Evolutionary conservation across 1,140 invertebrate species (phyloP).

Genomic region (Drosophila chauvacae): DNA sequence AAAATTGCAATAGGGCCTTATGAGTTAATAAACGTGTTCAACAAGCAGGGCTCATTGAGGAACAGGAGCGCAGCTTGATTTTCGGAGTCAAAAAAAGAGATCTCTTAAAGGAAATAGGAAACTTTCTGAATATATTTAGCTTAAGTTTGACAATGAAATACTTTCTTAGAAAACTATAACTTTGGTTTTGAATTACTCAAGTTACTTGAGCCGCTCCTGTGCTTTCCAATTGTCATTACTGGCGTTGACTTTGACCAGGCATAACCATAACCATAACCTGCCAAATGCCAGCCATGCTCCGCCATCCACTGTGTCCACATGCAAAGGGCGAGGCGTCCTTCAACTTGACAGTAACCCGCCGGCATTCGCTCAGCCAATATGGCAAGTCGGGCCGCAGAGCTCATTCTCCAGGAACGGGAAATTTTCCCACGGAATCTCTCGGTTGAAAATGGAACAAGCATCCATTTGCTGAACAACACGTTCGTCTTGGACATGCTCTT

Average conservation of each 20-base stretch:
- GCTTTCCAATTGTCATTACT: conserved; percentile 7
- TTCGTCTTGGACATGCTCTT: conserved; percentile 61
- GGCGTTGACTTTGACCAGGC: conserved; percentile 13
- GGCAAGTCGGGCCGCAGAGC: conserved; percentile 38
- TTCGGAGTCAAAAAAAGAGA: accelerated
- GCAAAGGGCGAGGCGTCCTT: conserved; percentile 30
- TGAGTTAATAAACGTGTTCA: conserved; percentile 62
- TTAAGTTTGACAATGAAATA: too few species aligned
- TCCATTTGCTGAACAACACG: conserved; percentile 43
- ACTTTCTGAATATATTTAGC: too few species aligned
- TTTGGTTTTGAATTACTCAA: accelerated
- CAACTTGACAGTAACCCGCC: conserved; percentile 51
- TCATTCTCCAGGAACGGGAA: conserved; percentile 44
- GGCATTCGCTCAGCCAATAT: conserved; percentile 49
- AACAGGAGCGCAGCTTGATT: conserved; percentile 21
- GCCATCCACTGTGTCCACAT: conserved; percentile 18
- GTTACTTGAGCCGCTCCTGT: conserved; percentile 25
- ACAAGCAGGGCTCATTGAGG: conserved; percentile 8
- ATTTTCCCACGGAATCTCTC: background rate
- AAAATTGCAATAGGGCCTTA: conserved; percentile 57
- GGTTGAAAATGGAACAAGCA: conserved; percentile 1
- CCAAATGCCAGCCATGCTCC: conserved; percentile 1
- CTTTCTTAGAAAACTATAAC: background rate
- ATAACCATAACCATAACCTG: conserved; percentile 7
- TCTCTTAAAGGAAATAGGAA: accelerated